phyloP scores from a whole-genome alignment of 2,113 vertebrate species.

The Campylorhamphus procurvoides region DNA sequence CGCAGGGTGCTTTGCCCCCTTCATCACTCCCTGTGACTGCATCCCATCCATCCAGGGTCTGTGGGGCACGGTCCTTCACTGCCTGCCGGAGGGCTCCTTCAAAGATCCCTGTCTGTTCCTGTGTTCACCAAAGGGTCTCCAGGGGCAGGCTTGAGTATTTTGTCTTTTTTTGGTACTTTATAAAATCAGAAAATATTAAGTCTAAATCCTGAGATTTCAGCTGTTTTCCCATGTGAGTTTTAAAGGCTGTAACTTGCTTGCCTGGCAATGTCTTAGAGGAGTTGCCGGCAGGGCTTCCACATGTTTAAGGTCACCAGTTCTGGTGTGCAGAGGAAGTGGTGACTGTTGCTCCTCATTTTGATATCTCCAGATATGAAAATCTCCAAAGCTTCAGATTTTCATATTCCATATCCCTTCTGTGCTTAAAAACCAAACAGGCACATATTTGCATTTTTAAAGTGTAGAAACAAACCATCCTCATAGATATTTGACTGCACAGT shows the following conservation, averaged over 20 bases:
- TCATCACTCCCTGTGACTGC: not conserved
- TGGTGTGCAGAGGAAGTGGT: not conserved
- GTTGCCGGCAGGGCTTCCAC: not conserved
- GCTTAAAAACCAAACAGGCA: not conserved
- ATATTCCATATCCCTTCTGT: not conserved
- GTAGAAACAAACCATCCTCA: rapidly evolving
- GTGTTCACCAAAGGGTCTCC: not conserved
- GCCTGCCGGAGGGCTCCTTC: not conserved
- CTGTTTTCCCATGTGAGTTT: not conserved
- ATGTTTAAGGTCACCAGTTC: not conserved
- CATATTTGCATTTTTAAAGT: not conserved
- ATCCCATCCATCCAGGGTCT: not conserved
- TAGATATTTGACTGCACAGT: not conserved
- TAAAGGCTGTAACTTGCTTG: not conserved
- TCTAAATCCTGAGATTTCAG: not conserved
- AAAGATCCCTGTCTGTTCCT: not conserved
- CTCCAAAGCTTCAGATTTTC: not conserved
- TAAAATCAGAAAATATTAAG: not conserved
- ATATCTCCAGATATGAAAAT: not conserved
- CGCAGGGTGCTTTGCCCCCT: not conserved
- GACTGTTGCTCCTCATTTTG: not conserved
- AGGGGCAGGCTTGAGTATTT: not conserved
- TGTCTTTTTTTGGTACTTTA: not conserved
- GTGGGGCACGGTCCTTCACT: not conserved
- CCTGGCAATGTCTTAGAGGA: not conserved